Evolutionary conservation across 2,888 invertebrate genomes (phyloP), one percentile per base, ranked within the genome.

Genomic region (Cotesia congregata): DNA sequence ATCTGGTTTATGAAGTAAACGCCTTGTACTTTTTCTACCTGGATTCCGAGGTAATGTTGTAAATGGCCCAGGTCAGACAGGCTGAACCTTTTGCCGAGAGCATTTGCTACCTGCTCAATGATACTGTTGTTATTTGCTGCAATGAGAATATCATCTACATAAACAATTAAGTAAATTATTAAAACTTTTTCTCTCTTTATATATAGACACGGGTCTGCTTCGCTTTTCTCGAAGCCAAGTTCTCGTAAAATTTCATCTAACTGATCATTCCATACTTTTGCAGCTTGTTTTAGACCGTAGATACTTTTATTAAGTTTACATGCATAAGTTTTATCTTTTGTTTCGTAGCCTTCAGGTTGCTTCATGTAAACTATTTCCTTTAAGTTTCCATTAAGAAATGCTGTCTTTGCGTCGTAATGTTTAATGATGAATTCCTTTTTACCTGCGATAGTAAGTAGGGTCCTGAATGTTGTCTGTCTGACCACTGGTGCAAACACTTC

Each of bases 401-500:
- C 65, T 39, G 72, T 72, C n/a, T 72, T 72, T 3, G 17, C 40
- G 7, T 72, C 64, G 12, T 6, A n/a, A 17, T 72, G 72, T 12
- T n/a, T 38, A 5, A 62, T 17, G 6, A 40, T 1, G 0, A 9
- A 64, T 1, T 65, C 41, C 7, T 3, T 1, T 40, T 64, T 5
- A 7, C 6, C 64, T 17, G 38, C 5, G 0, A 64, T n/a, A 5
- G 41, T 7, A 1, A 74, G 17, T 15, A 67, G 6, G 5, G n/a
- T 17, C 9, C 85, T 68, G 30, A 85, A 69, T 12, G 83, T 83
- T 38, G 80, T 76, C 72, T 82, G 82, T 50, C 79, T 78, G 6
- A 83, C 83, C 0, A 86, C 85, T 15, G 84, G 83, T 5, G 81
- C 17, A 62, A 78, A 84, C 1, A 81, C 81, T 75, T 85, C 82